Evolutionary conservation across 2,888 invertebrate genomes (phyloP).

Genomic region (Sycophila texana): DNA sequence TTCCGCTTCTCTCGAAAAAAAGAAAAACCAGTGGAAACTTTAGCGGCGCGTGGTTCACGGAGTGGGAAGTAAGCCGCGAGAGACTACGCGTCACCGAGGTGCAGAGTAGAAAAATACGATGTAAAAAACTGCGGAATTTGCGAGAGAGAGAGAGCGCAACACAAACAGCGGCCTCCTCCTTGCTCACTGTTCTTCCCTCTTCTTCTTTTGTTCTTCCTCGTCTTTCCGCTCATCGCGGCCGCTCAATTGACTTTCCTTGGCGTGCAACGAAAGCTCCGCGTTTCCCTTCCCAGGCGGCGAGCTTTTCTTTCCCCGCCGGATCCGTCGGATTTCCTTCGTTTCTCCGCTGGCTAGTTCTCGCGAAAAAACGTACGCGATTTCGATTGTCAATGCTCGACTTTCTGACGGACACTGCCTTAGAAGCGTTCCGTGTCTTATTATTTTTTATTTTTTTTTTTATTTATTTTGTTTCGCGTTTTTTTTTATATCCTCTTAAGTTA

Average conservation of each 20-base stretch:
- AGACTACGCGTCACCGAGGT: background rate
- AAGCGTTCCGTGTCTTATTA: constrained; percentile 23
- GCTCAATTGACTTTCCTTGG: constrained; percentile 61
- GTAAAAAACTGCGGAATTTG: constrained; percentile 65
- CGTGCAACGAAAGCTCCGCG: background rate
- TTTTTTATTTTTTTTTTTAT: constrained; percentile 18
- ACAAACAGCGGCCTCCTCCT: constrained; percentile 59
- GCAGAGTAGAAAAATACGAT: constrained; percentile 73
- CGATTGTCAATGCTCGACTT: constrained; percentile 76
- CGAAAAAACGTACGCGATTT: constrained; percentile 66
- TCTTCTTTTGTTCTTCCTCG: constrained; percentile 32
- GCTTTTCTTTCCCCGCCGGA: background rate
- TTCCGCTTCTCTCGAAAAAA: too few relatives aligned
- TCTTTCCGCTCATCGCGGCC: constrained; percentile 40
- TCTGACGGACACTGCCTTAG: constrained; percentile 59
- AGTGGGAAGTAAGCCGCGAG: too few relatives aligned
- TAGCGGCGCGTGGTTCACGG: too few relatives aligned
- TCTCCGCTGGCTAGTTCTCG: constrained; percentile 37
- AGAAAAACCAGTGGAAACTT: too few relatives aligned
- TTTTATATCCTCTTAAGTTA: background rate
- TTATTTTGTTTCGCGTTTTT: background rate
- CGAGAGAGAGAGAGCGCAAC: constrained; percentile 65
- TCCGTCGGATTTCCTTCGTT: background rate
- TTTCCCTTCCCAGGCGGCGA: background rate
- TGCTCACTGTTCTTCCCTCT: constrained; percentile 54